Percentiles rank a stretch among this genome's conserved stretches.
These are phyloP conservation scores for Kryptopterus vitreolus DNA, from an alignment of 2,797 vertebrate genomes.

Conservation along the genomic window DNA sequence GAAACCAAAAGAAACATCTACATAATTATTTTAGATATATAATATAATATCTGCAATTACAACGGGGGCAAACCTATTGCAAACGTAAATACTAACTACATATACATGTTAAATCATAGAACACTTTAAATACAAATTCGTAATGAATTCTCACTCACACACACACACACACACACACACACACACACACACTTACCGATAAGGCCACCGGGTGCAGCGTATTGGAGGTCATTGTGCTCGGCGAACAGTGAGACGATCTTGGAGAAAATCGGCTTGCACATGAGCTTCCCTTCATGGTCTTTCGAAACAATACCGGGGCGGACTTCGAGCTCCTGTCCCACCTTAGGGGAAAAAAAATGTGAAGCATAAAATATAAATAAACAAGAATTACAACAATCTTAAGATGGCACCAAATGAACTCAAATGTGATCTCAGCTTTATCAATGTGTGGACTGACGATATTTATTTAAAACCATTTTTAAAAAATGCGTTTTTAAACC, in stretches of 20 bases:
- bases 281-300: slow-evolving; percentile 97
- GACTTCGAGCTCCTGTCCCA: slow-evolving; percentile 97
- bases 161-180: slow-evolving; percentile 53
- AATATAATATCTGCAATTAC: not conserved
- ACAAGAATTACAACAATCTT: not conserved
- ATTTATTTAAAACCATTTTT: no score
- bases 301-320: slow-evolving; percentile 97
- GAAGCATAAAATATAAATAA: not conserved
- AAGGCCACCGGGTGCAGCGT: slow-evolving; percentile 94
- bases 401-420: no score
- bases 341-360: slow-evolving; percentile 69
- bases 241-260: slow-evolving; percentile 98
- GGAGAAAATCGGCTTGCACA: slow-evolving; percentile 99
- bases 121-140: not conserved
- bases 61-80: not conserved
- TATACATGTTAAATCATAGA: not conserved
- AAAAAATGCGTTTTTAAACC: no score
- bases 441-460: not conserved
- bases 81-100: not conserved
- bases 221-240: slow-evolving; percentile 97
- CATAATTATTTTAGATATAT: not conserved
- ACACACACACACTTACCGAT: slow-evolving; percentile 78
- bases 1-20: not conserved
- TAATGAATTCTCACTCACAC: not conserved
- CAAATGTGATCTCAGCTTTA: not conserved